These are phyloP conservation scores for Ptychochromis oligacanthus DNA, from an alignment of 2,113 vertebrate genomes.

Conservation along the genomic window DNA sequence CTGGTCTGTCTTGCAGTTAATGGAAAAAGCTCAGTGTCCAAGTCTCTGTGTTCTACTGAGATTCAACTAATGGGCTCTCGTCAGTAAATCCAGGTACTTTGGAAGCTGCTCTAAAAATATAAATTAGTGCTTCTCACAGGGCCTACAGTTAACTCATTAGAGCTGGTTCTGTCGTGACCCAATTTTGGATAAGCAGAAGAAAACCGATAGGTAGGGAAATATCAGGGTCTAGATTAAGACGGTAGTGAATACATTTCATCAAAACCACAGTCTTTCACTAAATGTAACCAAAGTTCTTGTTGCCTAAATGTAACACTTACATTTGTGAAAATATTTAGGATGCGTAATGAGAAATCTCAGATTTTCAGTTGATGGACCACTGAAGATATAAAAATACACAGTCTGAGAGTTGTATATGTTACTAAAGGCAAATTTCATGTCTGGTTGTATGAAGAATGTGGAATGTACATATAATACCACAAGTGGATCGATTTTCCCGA, in stretches of 20 bases:
- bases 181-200: background rate
- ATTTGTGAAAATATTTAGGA: background rate
- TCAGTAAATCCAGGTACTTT: background rate
- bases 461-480: background rate
- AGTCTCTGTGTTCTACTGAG: background rate
- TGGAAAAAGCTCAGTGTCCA: background rate
- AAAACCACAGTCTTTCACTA: background rate
- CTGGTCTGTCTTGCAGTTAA: background rate
- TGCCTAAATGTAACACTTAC: background rate
- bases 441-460: background rate
- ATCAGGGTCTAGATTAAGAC: background rate
- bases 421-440: background rate
- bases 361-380: background rate
- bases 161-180: background rate
- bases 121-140: background rate
- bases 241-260: background rate
- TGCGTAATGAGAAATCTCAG: background rate
- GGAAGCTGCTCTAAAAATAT: background rate
- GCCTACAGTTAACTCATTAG: background rate
- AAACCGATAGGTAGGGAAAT: background rate
- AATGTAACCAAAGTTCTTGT: background rate
- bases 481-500: constrained; percentile 5
- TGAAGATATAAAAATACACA: background rate
- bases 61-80: background rate
- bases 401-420: background rate